Evolutionary conservation across 2,888 invertebrate genomes (phyloP).

Genomic region (Meteorus cinctellus): DNA sequence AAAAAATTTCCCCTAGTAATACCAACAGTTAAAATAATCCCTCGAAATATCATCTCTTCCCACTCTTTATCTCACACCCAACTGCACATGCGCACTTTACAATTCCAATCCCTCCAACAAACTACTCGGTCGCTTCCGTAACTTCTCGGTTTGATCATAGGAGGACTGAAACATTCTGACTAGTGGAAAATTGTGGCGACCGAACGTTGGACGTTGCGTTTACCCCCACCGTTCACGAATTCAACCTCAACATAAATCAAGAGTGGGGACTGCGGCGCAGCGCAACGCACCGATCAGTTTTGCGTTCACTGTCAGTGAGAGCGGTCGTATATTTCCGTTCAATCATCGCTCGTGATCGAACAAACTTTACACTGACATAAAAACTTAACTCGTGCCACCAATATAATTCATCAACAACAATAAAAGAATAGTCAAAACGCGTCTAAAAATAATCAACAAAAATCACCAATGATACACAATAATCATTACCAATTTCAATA

Average conservation of each 20-base stretch:
- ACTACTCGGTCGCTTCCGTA: background rate
- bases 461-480: no score
- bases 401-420: no score
- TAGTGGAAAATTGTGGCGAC: background rate
- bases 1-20: no score
- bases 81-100: no score
- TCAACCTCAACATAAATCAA: slow-evolving; percentile 25
- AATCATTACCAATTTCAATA: no score
- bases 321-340: slow-evolving; percentile 55
- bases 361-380: background rate
- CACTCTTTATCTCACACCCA: no score
- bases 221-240: slow-evolving; percentile 27
- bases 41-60: no score
- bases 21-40: no score
- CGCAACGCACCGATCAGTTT: slow-evolving; percentile 61
- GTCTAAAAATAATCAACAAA: no score
- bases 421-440: no score
- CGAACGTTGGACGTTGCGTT: background rate
- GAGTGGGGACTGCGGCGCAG: slow-evolving; percentile 53
- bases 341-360: background rate
- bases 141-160: background rate
- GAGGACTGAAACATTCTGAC: background rate
- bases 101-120: background rate
- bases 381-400: no score
- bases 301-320: slow-evolving; percentile 62